Base-by-base conservation (phyloP, 2,113 vertebrate genomes). In the Rhineura floridana region DNA sequence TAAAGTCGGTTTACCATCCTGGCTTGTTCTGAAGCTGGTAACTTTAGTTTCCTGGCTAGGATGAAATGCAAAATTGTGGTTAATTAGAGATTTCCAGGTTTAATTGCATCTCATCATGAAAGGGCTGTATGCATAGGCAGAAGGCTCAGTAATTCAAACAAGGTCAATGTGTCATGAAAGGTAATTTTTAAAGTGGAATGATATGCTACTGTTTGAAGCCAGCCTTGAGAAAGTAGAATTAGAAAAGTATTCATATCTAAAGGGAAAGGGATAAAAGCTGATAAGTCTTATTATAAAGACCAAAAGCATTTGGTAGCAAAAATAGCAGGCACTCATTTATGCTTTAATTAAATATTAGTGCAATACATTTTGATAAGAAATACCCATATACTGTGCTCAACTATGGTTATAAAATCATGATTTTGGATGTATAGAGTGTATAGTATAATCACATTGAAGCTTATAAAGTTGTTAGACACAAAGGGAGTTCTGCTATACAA, bases 231-330 rank as follows among this genome's bases (percentile, higher is more conserved):
- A 69, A 17, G 52, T 4, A 6, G 23, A 44, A n/a, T 28, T 52
- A 82, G 88, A 0, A 59, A 17, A 0, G 0, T 73, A 1, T 39
- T 0, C 0, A 73, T 13, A n/a, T 2, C 23, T 33, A 6, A 48
- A 42, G 33, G 1, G 2, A 6, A 48, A 42, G 33, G 1, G 2
- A 0, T 39, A 28, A 48, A 80, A 44, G 23, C n/a, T 52, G 0
- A 46, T 0, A 4, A 59, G 33, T 48, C 12, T 17, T 55, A 0
- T 4, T 0, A 0, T 79, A 79, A 39, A 6, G 76, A 11, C 42
- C 39, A 1, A 2, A 6, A 12, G 9, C 5, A 17, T 39, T 48
- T 44, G 0, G 0, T 46, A 67, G 8, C 1, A 19, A 70, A n/a
- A 12, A 83, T 36, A 0, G 0, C 44, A 25, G 5, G 0, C 0